Base-by-base conservation (phyloP, 1,140 invertebrate genomes). In the Heliconius eleuchia region DNA sequence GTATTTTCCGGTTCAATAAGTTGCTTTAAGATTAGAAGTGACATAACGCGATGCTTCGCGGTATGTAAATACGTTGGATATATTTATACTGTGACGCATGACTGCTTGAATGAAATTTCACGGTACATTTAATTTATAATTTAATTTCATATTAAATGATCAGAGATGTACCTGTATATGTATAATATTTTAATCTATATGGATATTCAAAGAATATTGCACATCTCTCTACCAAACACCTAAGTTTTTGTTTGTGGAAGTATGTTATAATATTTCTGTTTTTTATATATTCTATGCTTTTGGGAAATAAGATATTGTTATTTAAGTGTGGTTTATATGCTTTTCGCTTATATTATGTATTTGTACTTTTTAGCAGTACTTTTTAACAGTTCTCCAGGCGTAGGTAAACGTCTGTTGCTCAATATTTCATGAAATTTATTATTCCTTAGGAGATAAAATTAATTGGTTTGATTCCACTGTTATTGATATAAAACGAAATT, bases 21-120 rank as follows among this genome's bases (percentile, higher is more conserved):
- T 66, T 19, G 16, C 55, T 76, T 78, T 81, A 84, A 84, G 83
- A 83, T 86, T 87, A 84, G 84, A 82, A 78, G 83, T 88, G 86
- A 90, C 85, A 89, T 88, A 87, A 87, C 46, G 72, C 76, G 72
- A 80, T 55, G 72, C 78, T 72, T 77, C 74, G 34, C 77, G 34
- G 76, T 80, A 82, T 84, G 79, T 77, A 84, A 78, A 85, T 83
- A 83, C 76, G 71, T 34, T 37, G 18, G 71, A 74, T 80, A 81
- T 83, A 78, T 84, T 84, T 87, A 81, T 85, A 80, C 80, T 85
- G 52, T 89, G 87, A 88, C 88, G 85, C 81, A 86, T 83, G 72
- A 81, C 81, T 55, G 60, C 60, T 30, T 34, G 70, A 75, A 71
- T 66, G 60, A 71, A 79, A 74, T 74, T 70, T 77, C 23, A 73